Percentiles rank a stretch among this genome's conserved stretches.
Conservation (phyloP, 2,113 vertebrate species). For the Gallinago jamesoni region DNA sequence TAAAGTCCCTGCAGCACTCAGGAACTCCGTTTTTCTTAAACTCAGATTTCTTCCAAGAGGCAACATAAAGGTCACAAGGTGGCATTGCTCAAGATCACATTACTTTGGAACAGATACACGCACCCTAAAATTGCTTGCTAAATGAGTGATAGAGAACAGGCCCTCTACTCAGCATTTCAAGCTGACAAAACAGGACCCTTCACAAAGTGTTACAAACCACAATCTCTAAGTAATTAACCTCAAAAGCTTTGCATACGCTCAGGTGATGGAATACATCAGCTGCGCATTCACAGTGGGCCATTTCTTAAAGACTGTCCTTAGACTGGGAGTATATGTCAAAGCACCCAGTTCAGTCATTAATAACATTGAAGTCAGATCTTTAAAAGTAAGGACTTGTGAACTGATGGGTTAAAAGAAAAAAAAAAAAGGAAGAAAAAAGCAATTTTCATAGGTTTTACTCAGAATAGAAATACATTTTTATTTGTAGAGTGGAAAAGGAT, state of each 20-base stretch:
- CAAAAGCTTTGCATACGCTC: neutral
- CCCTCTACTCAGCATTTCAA: neutral
- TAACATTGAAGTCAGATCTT: neutral
- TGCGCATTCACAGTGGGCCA: neutral
- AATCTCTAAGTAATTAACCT: neutral
- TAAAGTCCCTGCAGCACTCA: neutral
- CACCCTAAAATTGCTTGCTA: neutral
- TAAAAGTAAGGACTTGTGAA: neutral
- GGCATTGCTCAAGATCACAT: neutral
- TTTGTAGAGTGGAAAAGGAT: neutral
- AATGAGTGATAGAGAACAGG: neutral
- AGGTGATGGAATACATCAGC: neutral
- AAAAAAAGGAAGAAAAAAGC: neutral
- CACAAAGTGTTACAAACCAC: neutral
- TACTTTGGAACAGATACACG: accelerated
- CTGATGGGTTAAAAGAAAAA: neutral
- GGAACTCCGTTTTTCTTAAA: neutral
- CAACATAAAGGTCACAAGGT: neutral
- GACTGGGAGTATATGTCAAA: neutral
- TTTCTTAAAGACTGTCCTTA: neutral
- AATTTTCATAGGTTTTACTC: neutral
- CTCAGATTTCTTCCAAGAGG: neutral
- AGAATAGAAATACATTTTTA: neutral
- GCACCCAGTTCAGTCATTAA: neutral
- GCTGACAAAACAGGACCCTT: neutral